These are phyloP conservation scores for Matsumyia berberina DNA, from an alignment of 2,888 invertebrate genomes.

Conservation along the genomic window DNA sequence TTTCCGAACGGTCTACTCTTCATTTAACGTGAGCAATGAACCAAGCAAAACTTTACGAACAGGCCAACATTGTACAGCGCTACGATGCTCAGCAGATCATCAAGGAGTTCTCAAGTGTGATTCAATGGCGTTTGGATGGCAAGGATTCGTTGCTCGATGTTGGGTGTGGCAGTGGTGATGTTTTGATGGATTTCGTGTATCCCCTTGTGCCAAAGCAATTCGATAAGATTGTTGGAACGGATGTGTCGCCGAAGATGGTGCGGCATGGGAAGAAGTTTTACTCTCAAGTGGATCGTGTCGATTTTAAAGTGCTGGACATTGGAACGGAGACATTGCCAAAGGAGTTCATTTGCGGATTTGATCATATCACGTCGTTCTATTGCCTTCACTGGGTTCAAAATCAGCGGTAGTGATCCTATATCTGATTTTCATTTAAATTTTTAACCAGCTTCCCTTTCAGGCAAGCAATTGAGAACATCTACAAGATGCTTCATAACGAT, in stretches of 20 bases:
- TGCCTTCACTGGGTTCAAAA: constrained; percentile 92
- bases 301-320: constrained; percentile 86
- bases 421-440: no score
- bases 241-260: constrained; percentile 90
- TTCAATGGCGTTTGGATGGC: constrained; percentile 86
- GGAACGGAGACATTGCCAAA: constrained; percentile 84
- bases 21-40: constrained; percentile 84
- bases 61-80: constrained; percentile 88
- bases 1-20: constrained; percentile 39
- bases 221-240: constrained; percentile 87
- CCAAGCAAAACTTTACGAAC: constrained; percentile 88
- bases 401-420: no score
- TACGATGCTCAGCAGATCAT: constrained; percentile 88
- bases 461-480: constrained; percentile 88
- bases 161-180: constrained; percentile 91
- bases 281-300: constrained; percentile 79
- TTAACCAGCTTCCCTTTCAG: constrained; percentile 84
- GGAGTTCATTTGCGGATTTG: constrained; percentile 85
- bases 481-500: constrained; percentile 87
- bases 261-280: constrained; percentile 87
- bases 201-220: constrained; percentile 87
- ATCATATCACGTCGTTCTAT: constrained; percentile 91
- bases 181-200: constrained; percentile 87
- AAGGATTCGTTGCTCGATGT: constrained; percentile 87
- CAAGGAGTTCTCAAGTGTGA: constrained; percentile 86